A percentile compares a stretch with the other conserved stretches of the same genome.
These are phyloP conservation scores for Mus spicilegus DNA, from an alignment of 2,113 vertebrate genomes.

Conservation along the genomic window DNA sequence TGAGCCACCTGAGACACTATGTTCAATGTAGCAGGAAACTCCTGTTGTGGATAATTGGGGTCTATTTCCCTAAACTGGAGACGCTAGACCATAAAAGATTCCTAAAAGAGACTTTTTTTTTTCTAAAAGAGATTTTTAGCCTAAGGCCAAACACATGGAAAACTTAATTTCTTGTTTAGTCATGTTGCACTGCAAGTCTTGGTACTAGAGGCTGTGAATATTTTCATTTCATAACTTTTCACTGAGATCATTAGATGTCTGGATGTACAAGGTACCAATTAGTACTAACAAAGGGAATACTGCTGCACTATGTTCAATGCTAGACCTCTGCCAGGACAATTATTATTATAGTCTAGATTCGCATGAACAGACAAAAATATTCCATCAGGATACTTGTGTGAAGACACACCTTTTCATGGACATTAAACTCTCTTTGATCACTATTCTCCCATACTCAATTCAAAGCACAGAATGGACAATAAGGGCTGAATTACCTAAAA, in stretches of 20 bases:
- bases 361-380: neutral
- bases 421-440: slow-evolving; percentile 10
- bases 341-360: neutral
- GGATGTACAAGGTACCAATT: slow-evolving; percentile 11
- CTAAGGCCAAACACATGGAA: neutral
- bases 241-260: neutral
- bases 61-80: neutral
- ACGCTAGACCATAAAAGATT: neutral
- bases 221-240: slow-evolving; percentile 45
- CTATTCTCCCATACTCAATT: neutral
- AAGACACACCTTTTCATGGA: neutral
- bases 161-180: neutral
- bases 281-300: slow-evolving; percentile 14
- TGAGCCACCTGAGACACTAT: neutral
- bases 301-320: neutral
- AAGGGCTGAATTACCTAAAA: neutral
- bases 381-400: neutral
- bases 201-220: neutral
- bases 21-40: neutral
- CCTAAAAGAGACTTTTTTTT: neutral
- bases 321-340: neutral
- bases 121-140: neutral
- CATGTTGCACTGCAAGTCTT: neutral
- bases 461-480: slow-evolving; percentile 3
- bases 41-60: neutral